Base-by-base conservation (phyloP, 2,113 vertebrate species). In the Meleagris gallopavo region DNA sequence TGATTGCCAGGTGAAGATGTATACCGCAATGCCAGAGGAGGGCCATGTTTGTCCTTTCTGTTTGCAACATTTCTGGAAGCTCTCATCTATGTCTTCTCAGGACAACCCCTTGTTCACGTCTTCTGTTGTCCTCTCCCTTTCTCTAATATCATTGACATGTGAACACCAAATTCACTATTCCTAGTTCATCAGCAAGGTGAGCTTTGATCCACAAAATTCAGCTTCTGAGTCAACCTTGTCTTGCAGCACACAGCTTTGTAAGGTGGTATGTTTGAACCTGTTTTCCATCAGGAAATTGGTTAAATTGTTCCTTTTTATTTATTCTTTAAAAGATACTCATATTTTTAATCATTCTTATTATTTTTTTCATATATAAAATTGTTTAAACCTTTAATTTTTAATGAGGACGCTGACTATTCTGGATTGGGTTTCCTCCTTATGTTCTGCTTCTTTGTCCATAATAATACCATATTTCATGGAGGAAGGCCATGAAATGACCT, bases 61-160 rank as follows among this genome's bases (percentile, higher is more conserved):
- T 71, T 82, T 54, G 34, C 10, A 58, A 21, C 5, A 1, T 72
- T 72, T 50, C 57, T 71, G 21, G n/a, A 70, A 82, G 41, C 41
- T 89, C 41, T 70, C 11, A 7, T n/a, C 84, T 18, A 46, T 62
- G 11, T 81, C 32, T 70, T 18, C 25, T 74, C 30, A n/a, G 60
- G 36, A 17, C 17, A 83, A 4, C 57, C 36, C 80, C 34, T 41
- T 0, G 0, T 50, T 73, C 4, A 1, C 38, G 11, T 61, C 29
- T 61, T 86, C 83, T 46, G 18, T 36, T 65, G 19, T 57, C 34
- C 40, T 6, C 14, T 60, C 34, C 17, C 43, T 80, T 69, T 65
- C 69, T 25, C 38, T 57, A 27, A 70, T 55, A 52, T 8, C 34
- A 34, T 24, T 0, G 1, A 27, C 41, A 30, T 0, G 2, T 5